Evolutionary conservation across 2,113 vertebrate species (phyloP).

Genomic region (Grus americana): DNA sequence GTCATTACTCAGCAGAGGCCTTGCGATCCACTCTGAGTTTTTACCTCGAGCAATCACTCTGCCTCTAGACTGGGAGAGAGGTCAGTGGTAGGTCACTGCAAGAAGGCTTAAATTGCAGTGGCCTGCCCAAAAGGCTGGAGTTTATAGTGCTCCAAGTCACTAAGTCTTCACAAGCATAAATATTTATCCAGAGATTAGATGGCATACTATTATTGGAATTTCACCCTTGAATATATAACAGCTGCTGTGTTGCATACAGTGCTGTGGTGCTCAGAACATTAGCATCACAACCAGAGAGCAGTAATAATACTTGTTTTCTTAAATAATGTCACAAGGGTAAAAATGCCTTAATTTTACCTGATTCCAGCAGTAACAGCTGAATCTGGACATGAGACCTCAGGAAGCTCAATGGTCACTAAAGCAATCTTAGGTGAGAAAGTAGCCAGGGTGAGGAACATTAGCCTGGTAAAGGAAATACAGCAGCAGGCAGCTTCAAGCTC

Average conservation of each 20-base stretch:
- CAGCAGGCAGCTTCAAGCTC: not conserved
- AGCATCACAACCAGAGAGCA: not conserved
- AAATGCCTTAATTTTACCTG: not conserved
- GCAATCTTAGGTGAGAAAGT: not conserved
- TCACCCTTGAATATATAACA: constrained; percentile 53
- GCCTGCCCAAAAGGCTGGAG: constrained; percentile 4
- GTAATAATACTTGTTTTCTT: not conserved
- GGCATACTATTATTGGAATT: constrained; percentile 61
- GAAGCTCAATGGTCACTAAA: not conserved
- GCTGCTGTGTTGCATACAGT: constrained; percentile 39
- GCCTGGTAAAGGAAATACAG: not conserved
- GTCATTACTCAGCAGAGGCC: not conserved
- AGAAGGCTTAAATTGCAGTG: constrained; percentile 24
- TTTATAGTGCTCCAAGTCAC: constrained; percentile 20
- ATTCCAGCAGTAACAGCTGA: not conserved
- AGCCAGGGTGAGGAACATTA: fast-evolving
- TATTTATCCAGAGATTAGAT: constrained; percentile 65
- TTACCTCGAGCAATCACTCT: not conserved
- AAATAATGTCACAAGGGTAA: not conserved
- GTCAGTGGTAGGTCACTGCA: constrained; percentile 3
- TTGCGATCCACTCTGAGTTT: not conserved
- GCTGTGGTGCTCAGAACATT: not conserved
- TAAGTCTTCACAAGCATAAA: constrained; percentile 60
- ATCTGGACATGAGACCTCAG: not conserved
- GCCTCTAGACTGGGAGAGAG: not conserved